phyloP scores from a whole-genome alignment of 2,113 vertebrate genomes.

The Damaliscus lunatus region DNA sequence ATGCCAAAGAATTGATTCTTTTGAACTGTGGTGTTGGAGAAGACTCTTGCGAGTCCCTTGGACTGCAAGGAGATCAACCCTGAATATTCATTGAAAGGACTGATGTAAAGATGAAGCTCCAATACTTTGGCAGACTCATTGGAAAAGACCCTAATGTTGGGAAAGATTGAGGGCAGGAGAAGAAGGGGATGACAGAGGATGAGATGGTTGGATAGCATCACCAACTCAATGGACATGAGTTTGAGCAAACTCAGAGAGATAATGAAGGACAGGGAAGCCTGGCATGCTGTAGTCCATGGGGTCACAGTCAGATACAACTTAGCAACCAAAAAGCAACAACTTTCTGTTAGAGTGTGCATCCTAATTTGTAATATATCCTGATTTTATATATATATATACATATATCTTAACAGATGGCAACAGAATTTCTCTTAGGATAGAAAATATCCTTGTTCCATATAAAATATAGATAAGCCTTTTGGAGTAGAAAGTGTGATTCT shows the following conservation, averaged over 20 bases:
- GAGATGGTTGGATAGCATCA: not conserved
- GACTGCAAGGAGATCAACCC: not conserved
- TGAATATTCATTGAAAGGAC: not conserved
- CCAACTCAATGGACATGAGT: not conserved
- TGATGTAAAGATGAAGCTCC: not conserved
- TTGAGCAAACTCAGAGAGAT: not conserved
- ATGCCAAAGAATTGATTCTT: accelerated
- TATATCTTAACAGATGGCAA: not conserved
- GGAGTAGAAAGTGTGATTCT: not conserved
- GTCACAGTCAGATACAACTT: not conserved
- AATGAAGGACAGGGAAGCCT: not conserved
- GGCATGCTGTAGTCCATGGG: not conserved
- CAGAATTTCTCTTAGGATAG: not conserved
- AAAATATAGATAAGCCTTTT: not conserved
- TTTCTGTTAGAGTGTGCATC: not conserved
- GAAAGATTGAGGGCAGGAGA: not conserved
- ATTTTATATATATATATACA: not conserved
- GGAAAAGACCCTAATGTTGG: not conserved
- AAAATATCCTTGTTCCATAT: not conserved
- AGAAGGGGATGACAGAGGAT: not conserved
- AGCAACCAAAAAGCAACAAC: not conserved
- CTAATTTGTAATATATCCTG: not conserved
- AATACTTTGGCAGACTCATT: not conserved
- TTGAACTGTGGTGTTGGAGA: not conserved
- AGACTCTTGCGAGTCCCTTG: not conserved